These are phyloP conservation scores for Halictus ligatus DNA, from an alignment of 2,888 invertebrate species.

Conservation along the genomic window DNA sequence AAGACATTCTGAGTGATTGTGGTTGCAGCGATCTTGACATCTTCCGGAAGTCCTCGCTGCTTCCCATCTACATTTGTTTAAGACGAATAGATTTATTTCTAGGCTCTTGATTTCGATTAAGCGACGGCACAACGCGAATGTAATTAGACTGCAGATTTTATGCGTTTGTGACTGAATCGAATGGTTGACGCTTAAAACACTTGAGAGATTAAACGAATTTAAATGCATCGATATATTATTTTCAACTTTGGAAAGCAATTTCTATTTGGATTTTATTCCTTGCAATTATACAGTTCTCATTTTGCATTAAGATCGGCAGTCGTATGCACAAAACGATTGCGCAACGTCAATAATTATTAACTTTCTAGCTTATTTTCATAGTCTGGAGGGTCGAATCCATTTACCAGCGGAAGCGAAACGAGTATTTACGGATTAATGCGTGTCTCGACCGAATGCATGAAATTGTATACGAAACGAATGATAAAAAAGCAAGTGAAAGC, in stretches of 20 bases:
- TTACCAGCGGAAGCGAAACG: not conserved
- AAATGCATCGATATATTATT: too few relatives aligned
- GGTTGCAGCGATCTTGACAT: slow-evolving; percentile 82
- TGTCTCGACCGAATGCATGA: not conserved
- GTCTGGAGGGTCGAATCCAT: not conserved
- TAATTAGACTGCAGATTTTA: not conserved
- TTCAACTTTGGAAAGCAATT: not conserved
- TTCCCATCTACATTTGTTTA: slow-evolving; percentile 73
- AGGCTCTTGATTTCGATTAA: not conserved
- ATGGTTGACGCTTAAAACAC: too few relatives aligned
- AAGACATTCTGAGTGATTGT: slow-evolving; percentile 84
- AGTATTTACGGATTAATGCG: not conserved
- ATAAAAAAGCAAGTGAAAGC: slow-evolving; percentile 3
- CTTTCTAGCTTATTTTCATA: not conserved
- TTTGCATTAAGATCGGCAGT: not conserved
- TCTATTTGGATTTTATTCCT: not conserved
- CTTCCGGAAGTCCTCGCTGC: slow-evolving; percentile 75
- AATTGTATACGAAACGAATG: slow-evolving; percentile 1
- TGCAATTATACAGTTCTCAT: not conserved
- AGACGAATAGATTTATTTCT: slow-evolving; percentile 66
- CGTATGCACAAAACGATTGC: not conserved
- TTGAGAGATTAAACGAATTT: too few relatives aligned
- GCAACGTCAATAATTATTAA: not conserved
- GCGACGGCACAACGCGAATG: not conserved
- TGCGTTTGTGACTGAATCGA: too few relatives aligned